Conservation (phyloP, 2,888 invertebrate genomes). For the Drosophila fulvimacula region DNA sequence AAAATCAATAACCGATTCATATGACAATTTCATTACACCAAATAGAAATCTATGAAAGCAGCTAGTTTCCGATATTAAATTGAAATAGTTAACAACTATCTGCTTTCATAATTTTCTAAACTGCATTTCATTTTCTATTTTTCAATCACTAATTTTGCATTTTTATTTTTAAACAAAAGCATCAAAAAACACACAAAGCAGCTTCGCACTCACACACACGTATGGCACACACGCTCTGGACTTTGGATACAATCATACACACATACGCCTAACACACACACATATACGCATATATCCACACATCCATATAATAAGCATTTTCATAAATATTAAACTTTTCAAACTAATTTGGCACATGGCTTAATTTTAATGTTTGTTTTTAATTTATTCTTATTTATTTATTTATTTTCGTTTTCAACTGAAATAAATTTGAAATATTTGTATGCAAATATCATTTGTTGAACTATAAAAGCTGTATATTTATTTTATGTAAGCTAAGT, state of each 20-base stretch:
- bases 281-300: background rate
- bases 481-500: conserved; percentile 28
- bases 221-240: conserved; percentile 61
- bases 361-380: conserved; percentile 25
- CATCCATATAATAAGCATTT: conserved; percentile 11
- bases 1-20: conserved; percentile 12
- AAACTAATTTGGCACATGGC: conserved; percentile 50
- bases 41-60: conserved; percentile 38
- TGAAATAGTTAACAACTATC: background rate
- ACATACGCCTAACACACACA: conserved; percentile 35
- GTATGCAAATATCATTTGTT: conserved; percentile 55
- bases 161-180: conserved; percentile 69
- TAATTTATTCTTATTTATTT: conserved; percentile 18
- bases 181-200: conserved; percentile 25
- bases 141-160: conserved; percentile 59
- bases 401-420: conserved; percentile 37
- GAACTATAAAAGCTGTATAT: conserved; percentile 25
- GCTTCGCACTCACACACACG: conserved; percentile 38
- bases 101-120: conserved; percentile 30
- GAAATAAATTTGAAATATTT: conserved; percentile 61
- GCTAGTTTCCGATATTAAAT: background rate
- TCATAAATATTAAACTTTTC: conserved; percentile 32
- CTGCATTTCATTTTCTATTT: conserved; percentile 23
- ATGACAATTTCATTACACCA: background rate
- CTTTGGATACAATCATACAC: conserved; percentile 60